Evolutionary conservation across 92 coral and sea anemone species (phyloP), one percentile per base, ranked within the genome.

Genomic region (Actinernus sp.): DNA sequence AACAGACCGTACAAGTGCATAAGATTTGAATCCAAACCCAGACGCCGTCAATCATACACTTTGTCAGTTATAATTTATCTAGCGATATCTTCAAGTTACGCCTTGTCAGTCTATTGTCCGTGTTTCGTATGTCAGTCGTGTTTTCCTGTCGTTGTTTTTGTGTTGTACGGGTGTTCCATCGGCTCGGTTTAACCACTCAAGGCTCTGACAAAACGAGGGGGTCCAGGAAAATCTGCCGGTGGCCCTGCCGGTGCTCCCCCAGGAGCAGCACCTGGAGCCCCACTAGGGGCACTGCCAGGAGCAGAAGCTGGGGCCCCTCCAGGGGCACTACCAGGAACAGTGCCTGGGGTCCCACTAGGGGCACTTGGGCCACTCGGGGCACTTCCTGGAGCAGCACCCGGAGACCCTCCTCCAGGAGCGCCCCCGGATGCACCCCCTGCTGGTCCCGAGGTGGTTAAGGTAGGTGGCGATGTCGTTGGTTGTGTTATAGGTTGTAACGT

Each of bases 211-310:
- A n/a, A n/a, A n/a, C n/a, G n/a, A n/a, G n/a, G n/a, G n/a, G n/a
- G n/a, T n/a, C 52, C 52, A 6, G 52, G 52, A 17, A 23, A 18
- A 45, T 18, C 52, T 18, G 18, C 21, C 19, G 21, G 52, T 4
- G 41, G 14, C 8, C 41, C 41, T 36, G 18, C 52, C 10, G 52
- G 52, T 18, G 52, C 17, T 8, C 52, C 52, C 10, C 52, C 22
- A 45, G 52, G 52, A 4, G 52, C 17, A 6, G 18, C 52, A 45
- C 52, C 22, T 9, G 52, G 52, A 23, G 52, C 10, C 5, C 52
- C 52, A 4, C 52, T 59, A 22, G 74, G 74, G 24, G 59, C 33
- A 28, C 41, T 60, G 14, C 83, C 75, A 2, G 58, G 38, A 10
- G 85, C 18, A 28, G 33, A 36, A 23, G 10, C 58, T 6, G 55